These are phyloP conservation scores for Ectemnius continuus DNA, from an alignment of 2,888 invertebrate species.

Conservation along the genomic window DNA sequence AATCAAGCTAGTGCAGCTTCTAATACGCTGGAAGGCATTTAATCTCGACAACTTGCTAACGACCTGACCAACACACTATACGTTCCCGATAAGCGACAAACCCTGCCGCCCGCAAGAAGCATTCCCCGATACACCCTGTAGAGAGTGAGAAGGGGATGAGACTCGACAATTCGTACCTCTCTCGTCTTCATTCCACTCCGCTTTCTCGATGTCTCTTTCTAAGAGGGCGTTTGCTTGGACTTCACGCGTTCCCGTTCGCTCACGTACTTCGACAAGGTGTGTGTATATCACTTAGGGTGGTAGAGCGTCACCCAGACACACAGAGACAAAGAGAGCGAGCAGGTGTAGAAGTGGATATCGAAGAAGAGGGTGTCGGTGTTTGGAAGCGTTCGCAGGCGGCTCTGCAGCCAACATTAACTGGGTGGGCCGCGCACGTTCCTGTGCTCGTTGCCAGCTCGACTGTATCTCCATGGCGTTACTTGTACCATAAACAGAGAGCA, in stretches of 20 bases:
- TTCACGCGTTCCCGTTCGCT: no score
- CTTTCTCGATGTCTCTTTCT: constrained; percentile 27
- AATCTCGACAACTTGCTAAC: constrained; percentile 77
- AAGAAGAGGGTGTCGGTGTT: constrained; percentile 45
- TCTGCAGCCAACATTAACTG: constrained; percentile 46
- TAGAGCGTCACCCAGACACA: no score
- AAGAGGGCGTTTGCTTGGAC: no score
- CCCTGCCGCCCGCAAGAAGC: constrained; percentile 68
- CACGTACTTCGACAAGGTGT: no score
- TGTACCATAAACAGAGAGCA: constrained; percentile 74
- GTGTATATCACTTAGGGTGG: no score
- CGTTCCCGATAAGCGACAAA: constrained; percentile 76
- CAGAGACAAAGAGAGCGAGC: constrained; percentile 2
- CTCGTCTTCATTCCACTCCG: constrained; percentile 15
- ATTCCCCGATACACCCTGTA: constrained; percentile 68
- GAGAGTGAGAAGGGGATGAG: no score
- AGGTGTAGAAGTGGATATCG: constrained; percentile 47
- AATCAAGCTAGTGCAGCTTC: constrained; percentile 74
- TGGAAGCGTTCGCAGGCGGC: constrained; percentile 29
- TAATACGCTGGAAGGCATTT: constrained; percentile 76
- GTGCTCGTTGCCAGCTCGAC: constrained; percentile 71
- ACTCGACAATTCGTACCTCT: constrained; percentile 34
- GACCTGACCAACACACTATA: constrained; percentile 77
- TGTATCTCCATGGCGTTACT: constrained; percentile 74
- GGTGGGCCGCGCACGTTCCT: constrained; percentile 61